Evolutionary conservation across 2,113 vertebrate genomes (phyloP), one percentile per base, ranked within the genome.

Genomic region (Polypterus bichir): DNA sequence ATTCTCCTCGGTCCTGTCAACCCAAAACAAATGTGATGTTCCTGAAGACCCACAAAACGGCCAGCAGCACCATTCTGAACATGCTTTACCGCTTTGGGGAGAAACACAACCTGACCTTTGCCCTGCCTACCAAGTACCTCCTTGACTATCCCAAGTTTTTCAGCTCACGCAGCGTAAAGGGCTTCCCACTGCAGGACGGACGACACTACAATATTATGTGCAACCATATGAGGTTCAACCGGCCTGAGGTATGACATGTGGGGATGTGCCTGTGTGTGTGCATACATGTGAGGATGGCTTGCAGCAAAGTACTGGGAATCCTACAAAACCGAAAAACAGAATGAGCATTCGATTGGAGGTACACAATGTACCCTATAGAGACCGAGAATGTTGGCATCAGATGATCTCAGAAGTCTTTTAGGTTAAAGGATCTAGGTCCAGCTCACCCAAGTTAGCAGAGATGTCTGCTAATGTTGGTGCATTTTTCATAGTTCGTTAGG

Each of bases 11-110:
- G 27, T 76, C 84, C 48, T 93, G 92, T 65, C 76, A 64, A 45
- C 86, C 89, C 1, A 83, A 71, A 60, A 83, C 76, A 11, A 88
- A 87, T 64, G 74, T 93, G 57, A 90, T 93, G 73, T 94, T 95
- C 74, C 76, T 97, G 64, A 97, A 97, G 87, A 95, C 91, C 1
- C 92, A 94, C 79, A 96, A 96, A 79, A 94, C 92, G 0, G 93
- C 91, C n/a, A 89, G 93, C 83, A 94, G 92, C 81, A 95, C 92
- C 0, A 79, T 97, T 59, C 83, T 92, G 64, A 97, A 89, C 72
- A 76, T 97, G 63, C 86, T 97, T 53, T 92, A 94, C 71, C 91
- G 92, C 62, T 95, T 89, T 0, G 93, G 92, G 47, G 93, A 95
- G 47, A 75, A 79, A 4, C 79, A 68, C 0, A 67, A 75, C 11